Conservation (phyloP, 2,113 vertebrate species). For the Lipotes vexillifer region DNA sequence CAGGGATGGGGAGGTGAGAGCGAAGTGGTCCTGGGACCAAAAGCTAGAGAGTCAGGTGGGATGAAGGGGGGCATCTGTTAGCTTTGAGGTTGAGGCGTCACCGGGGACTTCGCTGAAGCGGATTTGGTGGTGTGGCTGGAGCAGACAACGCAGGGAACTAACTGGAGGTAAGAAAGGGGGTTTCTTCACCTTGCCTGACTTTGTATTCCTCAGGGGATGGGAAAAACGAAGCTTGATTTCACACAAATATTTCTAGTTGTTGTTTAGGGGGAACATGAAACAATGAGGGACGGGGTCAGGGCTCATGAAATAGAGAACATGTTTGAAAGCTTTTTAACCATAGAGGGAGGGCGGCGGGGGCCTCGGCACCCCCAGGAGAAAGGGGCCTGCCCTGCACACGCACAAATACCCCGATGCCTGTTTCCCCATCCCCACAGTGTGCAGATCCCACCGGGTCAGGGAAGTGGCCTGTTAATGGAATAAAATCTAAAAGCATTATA, state of each 20-base stretch:
- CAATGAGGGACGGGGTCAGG: neutral
- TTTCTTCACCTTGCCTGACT: neutral
- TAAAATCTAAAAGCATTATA: neutral
- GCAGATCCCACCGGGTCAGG: no score
- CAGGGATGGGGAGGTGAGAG: neutral
- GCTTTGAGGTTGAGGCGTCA: neutral
- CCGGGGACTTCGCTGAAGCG: fast-evolving
- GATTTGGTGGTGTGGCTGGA: fast-evolving
- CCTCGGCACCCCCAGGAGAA: fast-evolving
- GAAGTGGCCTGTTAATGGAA: neutral
- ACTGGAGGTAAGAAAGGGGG: neutral
- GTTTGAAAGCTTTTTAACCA: neutral
- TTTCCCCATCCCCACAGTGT: neutral
- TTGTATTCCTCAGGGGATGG: neutral
- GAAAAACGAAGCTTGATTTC: neutral
- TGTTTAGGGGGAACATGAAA: neutral
- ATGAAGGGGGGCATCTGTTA: neutral
- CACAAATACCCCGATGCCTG: neutral
- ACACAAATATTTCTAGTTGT: neutral
- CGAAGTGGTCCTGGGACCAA: neutral
- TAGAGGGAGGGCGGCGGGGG: fast-evolving
- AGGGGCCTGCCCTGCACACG: neutral
- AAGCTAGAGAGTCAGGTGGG: neutral
- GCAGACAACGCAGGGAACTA: neutral
- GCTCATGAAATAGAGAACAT: neutral